Base-by-base conservation (phyloP, 1,140 invertebrate genomes). In the Drosophila gunungcola region DNA sequence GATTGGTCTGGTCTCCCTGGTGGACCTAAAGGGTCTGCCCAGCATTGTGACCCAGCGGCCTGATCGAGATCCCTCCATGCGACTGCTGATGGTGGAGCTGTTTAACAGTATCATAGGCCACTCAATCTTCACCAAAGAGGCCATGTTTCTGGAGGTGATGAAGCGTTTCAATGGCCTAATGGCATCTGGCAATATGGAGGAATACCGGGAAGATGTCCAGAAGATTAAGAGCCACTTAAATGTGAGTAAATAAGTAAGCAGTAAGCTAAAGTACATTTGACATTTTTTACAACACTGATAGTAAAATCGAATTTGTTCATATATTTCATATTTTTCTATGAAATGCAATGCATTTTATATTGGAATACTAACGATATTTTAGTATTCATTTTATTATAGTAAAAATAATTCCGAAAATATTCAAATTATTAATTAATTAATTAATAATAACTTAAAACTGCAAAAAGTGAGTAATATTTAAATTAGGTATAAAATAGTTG, bases 121-220 rank as follows among this genome's bases (percentile, higher is more conserved):
- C 43, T 91, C 90, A 0, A 49, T 90, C 5, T 82, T 81, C 32
- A 91, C 80, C 25, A 90, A 79, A 32, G 90, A 89, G 54, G 83
- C 86, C 13, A 29, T 91, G n/a, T 72, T 91, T 9, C 21, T 90
- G 21, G 90, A 91, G 46, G 43, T 88, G 4, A 85, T 91, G 80
- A 49, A 79, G 13, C 63, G 73, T 1, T 13, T 78, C 0, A 91
- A 90, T 52, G 74, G 60, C 6, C 51, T 82, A 0, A 73, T 91
- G 39, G 51, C 38, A 12, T 25, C 16, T 1, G 43, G 60, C 0
- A 58, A 78, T 5, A 81, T 69, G 57, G 56, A 65, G 11, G 21
- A 54, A 7, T 90, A 88, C 61, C 70, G 70, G 5, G 29, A 64
- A 5, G 90, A 91, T 52, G 34, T 49, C 0, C 11, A 58, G 4